These are phyloP conservation scores for Lanistes nyassanus DNA, from an alignment of 1,140 invertebrate genomes.

Conservation along the genomic window DNA sequence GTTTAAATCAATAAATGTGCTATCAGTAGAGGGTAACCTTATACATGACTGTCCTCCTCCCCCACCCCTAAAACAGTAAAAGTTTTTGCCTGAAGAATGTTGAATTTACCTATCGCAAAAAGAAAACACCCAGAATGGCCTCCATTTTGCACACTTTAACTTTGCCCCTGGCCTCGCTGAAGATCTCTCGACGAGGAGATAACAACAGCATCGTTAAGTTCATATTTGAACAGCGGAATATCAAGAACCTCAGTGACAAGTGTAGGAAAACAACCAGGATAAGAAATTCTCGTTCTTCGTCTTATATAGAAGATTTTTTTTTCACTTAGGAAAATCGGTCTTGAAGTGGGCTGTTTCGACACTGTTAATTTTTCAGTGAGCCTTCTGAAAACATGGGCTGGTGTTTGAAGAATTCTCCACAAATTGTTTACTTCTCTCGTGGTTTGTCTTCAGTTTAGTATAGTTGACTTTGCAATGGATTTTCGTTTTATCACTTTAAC, in stretches of 20 bases:
- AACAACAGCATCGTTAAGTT: background rate
- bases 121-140: too few relatives aligned
- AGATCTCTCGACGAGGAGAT: background rate
- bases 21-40: too few relatives aligned
- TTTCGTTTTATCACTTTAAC: background rate
- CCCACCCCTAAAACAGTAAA: too few relatives aligned
- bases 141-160: too few relatives aligned
- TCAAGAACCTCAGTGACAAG: background rate
- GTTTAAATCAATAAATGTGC: too few relatives aligned
- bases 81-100: too few relatives aligned
- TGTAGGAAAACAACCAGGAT: background rate
- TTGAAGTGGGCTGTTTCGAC: constrained; percentile 8
- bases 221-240: constrained; percentile 1
- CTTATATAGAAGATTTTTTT: background rate
- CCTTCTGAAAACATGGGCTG: background rate
- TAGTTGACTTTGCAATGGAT: background rate
- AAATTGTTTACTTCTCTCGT: background rate
- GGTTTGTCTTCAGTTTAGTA: background rate
- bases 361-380: background rate
- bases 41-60: too few relatives aligned
- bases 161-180: too few relatives aligned
- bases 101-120: too few relatives aligned
- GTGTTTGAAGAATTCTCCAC: background rate
- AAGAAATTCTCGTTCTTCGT: background rate
- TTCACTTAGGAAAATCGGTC: background rate